Evolutionary conservation across 2,113 vertebrate species (phyloP).

Genomic region (pig (Sus scrofa)): T2T-Sscrofa CM000822.6:59739001-59739500

Average conservation of each 20-base stretch:
- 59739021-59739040: neutral
- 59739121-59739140: neutral
- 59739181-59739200: neutral
- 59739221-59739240: neutral
- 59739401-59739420: neutral
- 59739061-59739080: neutral
- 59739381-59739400: neutral
- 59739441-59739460: neutral
- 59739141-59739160: neutral
- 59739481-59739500: neutral
- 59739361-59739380: neutral
- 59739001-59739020: neutral
- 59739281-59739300: neutral
- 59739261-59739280: neutral
- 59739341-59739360: neutral
- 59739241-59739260: neutral
- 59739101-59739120: neutral
- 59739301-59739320: neutral
- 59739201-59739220: neutral
- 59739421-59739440: conserved; percentile 2
- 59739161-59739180: neutral
- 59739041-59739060: neutral
- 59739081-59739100: neutral
- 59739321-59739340: neutral
- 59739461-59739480: neutral